These are phyloP conservation scores for Bellardia pandia DNA, from an alignment of 2,888 invertebrate species.

Conservation along the genomic window DNA sequence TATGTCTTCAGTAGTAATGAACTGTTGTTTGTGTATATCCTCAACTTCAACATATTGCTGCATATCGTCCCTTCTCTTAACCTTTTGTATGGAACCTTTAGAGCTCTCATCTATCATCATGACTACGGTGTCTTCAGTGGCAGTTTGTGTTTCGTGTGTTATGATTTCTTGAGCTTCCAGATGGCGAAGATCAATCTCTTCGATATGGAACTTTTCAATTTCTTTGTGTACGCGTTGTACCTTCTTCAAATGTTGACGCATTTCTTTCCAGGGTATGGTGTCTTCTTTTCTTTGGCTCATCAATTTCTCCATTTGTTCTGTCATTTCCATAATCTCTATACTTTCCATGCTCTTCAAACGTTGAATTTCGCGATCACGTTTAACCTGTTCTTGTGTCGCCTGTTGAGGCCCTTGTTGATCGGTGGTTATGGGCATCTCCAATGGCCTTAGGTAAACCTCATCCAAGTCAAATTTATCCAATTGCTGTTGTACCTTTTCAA, in stretches of 20 bases:
- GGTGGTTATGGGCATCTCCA: conserved; percentile 77
- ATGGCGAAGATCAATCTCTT: conserved; percentile 84
- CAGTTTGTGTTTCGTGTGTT: conserved; percentile 85
- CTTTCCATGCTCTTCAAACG: conserved; percentile 83
- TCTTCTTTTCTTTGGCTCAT: conserved; percentile 81
- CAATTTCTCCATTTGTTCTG: conserved; percentile 82
- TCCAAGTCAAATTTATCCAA: conserved; percentile 83
- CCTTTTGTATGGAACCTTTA: conserved; percentile 80
- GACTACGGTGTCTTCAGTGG: conserved; percentile 86
- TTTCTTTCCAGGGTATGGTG: conserved; percentile 83
- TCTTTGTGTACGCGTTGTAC: conserved; percentile 84
- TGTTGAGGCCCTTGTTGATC: conserved; percentile 77
- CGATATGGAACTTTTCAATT: conserved; percentile 83
- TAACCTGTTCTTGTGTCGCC: conserved; percentile 82
- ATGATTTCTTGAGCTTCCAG: conserved; percentile 78
- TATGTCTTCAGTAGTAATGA: conserved; percentile 81
- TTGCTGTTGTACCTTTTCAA: conserved; percentile 83
- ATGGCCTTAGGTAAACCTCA: conserved; percentile 84
- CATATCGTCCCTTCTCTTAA: conserved; percentile 80
- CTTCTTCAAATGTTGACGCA: conserved; percentile 83
- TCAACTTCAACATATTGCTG: conserved; percentile 78
- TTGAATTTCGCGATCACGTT: conserved; percentile 83
- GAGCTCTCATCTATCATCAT: conserved; percentile 84
- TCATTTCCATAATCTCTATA: conserved; percentile 83
- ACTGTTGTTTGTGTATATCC: conserved; percentile 79